These are phyloP conservation scores for Diplazon laetatorius DNA, from an alignment of 2,888 invertebrate genomes.

Conservation along the genomic window DNA sequence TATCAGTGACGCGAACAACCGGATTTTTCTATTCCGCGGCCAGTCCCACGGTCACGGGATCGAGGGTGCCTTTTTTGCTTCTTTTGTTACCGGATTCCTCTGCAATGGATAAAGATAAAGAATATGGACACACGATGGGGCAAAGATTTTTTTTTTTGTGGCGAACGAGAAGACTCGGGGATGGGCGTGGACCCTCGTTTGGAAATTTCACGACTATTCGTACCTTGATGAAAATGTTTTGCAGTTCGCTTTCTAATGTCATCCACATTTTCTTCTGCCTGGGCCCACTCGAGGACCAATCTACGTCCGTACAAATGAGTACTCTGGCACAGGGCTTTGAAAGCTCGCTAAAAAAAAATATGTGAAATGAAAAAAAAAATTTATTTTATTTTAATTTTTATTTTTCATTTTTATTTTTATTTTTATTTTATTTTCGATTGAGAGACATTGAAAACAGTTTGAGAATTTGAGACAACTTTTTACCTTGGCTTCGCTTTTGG, in stretches of 20 bases:
- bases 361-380: too few species aligned
- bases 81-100: constrained; percentile 68
- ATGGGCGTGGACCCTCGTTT: constrained; percentile 11
- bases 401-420: too few species aligned
- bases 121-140: constrained; percentile 13
- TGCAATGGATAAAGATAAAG: constrained; percentile 55
- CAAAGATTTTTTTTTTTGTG: constrained; percentile 29
- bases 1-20: not conserved
- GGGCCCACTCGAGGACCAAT: constrained; percentile 97
- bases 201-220: constrained; percentile 49
- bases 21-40: constrained; percentile 65
- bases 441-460: not conserved
- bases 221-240: constrained; percentile 84
- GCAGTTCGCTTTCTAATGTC: constrained; percentile 94
- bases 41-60: constrained; percentile 75
- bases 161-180: constrained; percentile 24
- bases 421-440: too few species aligned
- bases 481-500: constrained; percentile 96
- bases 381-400: too few species aligned
- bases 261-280: constrained; percentile 90
- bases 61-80: constrained; percentile 74
- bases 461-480: constrained; percentile 25
- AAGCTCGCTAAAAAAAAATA: constrained; percentile 92
- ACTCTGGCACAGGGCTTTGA: constrained; percentile 95
- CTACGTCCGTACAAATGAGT: constrained; percentile 99